Percentiles rank a stretch among this genome's conserved stretches.
phyloP scores from a whole-genome alignment of 2,113 vertebrate genomes.

The Nannospalax galili region DNA sequence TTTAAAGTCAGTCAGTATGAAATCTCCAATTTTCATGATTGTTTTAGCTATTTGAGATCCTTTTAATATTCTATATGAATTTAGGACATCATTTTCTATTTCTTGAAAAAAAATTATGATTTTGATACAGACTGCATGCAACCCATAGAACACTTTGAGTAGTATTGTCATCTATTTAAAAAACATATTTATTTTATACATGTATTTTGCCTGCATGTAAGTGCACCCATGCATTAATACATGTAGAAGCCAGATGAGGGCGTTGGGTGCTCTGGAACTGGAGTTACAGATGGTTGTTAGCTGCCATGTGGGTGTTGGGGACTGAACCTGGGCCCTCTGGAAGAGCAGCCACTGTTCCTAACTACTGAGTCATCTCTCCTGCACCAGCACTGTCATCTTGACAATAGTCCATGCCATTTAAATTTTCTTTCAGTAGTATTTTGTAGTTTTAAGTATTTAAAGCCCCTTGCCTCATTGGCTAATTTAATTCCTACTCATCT shows the following conservation, averaged over 20 bases:
- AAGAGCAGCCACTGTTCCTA: too few relatives aligned
- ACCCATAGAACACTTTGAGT: background rate
- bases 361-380: too few relatives aligned
- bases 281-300: too few relatives aligned
- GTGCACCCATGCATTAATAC: too few relatives aligned
- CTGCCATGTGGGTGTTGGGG: too few relatives aligned
- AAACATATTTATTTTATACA: too few relatives aligned
- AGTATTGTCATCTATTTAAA: background rate
- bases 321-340: too few relatives aligned
- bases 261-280: too few relatives aligned
- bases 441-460: background rate
- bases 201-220: too few relatives aligned
- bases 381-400: background rate
- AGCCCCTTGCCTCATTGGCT: too few relatives aligned
- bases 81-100: background rate
- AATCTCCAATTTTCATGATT: background rate
- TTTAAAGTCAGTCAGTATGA: background rate
- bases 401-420: background rate
- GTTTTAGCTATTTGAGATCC: background rate
- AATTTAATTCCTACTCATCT: too few relatives aligned
- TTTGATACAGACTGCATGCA: background rate
- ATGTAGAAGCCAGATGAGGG: too few relatives aligned
- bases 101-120: background rate
- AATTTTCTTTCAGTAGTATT: background rate
- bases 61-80: background rate